phyloP scores from a whole-genome alignment of 2,797 vertebrate genomes.

The Pangasius sanitwongsei region DNA sequence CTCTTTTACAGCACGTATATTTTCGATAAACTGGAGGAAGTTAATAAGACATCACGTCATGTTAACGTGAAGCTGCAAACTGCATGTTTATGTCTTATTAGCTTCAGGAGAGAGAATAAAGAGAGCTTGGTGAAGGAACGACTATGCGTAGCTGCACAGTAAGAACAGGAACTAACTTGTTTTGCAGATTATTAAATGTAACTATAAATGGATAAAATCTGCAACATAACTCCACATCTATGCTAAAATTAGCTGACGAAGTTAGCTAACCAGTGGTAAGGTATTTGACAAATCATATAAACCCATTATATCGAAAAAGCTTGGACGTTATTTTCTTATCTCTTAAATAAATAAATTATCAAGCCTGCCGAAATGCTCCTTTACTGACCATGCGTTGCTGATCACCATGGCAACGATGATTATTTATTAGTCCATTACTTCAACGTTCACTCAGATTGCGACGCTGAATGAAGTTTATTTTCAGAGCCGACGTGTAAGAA shows the following conservation, averaged over 20 bases:
- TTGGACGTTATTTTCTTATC: neutral
- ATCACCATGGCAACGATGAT: neutral
- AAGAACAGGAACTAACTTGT: neutral
- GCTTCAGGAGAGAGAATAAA: neutral
- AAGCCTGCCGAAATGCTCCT: no score
- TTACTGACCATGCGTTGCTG: no score
- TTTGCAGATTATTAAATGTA: neutral
- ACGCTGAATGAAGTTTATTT: neutral
- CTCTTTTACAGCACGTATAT: neutral
- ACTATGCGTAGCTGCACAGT: neutral
- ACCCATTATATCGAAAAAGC: neutral
- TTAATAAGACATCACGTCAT: neutral
- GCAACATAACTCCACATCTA: neutral
- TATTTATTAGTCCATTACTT: neutral
- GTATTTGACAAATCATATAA: neutral
- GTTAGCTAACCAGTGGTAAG: neutral
- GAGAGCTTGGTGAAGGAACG: neutral
- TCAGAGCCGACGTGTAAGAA: neutral
- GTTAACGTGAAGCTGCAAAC: neutral
- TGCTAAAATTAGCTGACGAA: neutral
- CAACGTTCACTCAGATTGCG: neutral
- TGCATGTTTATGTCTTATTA: neutral
- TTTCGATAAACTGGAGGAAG: neutral
- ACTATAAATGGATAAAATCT: neutral
- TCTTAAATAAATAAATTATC: neutral